Evolutionary conservation across 1,140 invertebrate genomes (phyloP).

Genomic region (Mizuhopecten yessoensis): DNA sequence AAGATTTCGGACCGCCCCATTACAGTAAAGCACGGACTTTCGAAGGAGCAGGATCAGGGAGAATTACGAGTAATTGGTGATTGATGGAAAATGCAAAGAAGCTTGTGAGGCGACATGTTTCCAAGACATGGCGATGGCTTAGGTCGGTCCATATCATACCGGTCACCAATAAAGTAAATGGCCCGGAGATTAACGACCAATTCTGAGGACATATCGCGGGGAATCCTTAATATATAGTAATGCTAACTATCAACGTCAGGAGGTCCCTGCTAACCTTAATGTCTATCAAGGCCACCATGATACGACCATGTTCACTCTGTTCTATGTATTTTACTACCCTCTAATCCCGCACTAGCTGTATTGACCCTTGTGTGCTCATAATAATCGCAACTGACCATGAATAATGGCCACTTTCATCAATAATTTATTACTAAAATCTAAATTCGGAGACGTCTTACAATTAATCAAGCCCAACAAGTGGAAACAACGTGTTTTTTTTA

Average conservation of each 20-base stretch:
- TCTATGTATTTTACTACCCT: slow-evolving; percentile 1
- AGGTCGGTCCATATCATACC: not conserved
- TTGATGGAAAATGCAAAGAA: not conserved
- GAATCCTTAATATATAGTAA: not conserved
- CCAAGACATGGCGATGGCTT: not conserved
- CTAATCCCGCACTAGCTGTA: not conserved
- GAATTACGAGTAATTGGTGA: not conserved
- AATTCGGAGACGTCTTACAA: no score
- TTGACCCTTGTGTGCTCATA: not conserved
- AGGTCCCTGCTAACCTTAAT: not conserved
- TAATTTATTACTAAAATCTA: not conserved
- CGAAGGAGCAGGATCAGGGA: not conserved
- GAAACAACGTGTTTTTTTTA: not conserved
- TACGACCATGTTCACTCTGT: not conserved
- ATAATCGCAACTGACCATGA: not conserved
- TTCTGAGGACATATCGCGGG: not conserved
- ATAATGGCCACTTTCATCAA: not conserved
- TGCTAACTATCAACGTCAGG: not conserved
- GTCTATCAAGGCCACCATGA: not conserved
- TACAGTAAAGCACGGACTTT: no score
- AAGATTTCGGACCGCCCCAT: not conserved
- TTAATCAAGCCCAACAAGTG: no score
- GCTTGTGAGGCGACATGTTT: not conserved
- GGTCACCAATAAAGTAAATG: not conserved
- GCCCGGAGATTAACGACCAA: not conserved